A percentile compares a stretch with the other conserved stretches of the same genome.
phyloP scores from a whole-genome alignment of 2,113 vertebrate genomes.

The Bubo bubo region DNA sequence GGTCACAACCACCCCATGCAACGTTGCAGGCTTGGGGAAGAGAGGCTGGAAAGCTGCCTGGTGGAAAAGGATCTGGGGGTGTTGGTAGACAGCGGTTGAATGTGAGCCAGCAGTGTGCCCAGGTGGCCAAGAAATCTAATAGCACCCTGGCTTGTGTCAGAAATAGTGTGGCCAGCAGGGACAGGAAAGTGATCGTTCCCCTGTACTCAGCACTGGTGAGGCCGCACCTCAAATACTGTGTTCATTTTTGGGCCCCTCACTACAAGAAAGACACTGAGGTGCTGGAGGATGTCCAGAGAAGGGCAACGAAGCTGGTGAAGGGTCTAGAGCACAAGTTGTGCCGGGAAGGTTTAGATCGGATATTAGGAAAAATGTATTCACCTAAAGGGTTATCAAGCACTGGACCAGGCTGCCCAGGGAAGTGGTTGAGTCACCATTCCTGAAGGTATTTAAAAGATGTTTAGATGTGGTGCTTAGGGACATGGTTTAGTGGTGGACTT shows the following conservation, averaged over 20 bases:
- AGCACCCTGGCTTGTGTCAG: too few relatives aligned
- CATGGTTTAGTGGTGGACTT: not conserved
- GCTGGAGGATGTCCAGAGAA: not conserved
- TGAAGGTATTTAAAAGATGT: not conserved
- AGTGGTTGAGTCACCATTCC: not conserved
- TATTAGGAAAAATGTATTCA: not conserved
- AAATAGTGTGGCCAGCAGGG: too few relatives aligned
- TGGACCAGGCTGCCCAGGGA: not conserved
- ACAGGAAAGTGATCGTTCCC: too few relatives aligned
- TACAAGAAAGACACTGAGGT: not conserved
- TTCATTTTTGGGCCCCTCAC: not conserved
- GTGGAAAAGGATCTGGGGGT: too few relatives aligned
- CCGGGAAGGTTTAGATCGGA: not conserved
- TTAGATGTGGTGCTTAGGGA: not conserved
- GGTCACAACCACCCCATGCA: not conserved
- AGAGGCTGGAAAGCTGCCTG: too few relatives aligned
- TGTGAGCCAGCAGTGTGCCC: too few relatives aligned
- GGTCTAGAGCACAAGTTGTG: not conserved
- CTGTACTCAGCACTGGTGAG: too few relatives aligned
- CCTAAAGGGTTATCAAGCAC: not conserved
- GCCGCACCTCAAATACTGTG: too few relatives aligned
- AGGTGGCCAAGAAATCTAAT: too few relatives aligned
- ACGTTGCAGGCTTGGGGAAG: not conserved
- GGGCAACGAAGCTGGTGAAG: not conserved
- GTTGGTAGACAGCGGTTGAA: too few relatives aligned